A percentile compares a stretch with the other conserved stretches of the same genome.
These are phyloP conservation scores for Drosophila tanythrix DNA, from an alignment of 2,888 invertebrate genomes.

Conservation along the genomic window DNA sequence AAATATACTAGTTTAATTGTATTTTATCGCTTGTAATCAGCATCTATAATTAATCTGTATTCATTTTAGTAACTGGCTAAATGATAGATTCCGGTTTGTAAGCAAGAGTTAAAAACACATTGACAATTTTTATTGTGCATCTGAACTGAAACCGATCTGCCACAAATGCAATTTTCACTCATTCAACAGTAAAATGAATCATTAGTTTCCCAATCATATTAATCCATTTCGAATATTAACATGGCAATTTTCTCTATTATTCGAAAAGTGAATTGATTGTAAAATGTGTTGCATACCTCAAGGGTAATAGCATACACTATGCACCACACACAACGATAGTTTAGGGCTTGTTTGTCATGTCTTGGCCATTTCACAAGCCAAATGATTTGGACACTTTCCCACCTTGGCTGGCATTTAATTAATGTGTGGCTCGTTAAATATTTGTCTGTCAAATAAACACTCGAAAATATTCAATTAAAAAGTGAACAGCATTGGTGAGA, in stretches of 20 bases:
- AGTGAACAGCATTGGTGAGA: conserved; percentile 44
- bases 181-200: not conserved
- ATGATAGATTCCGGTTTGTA: no score
- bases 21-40: no score
- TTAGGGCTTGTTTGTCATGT: not conserved
- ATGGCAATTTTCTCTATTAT: not conserved
- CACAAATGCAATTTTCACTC: not conserved
- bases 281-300: conserved; percentile 28
- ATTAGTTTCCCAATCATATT: not conserved
- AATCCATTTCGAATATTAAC: not conserved
- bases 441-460: conserved; percentile 73
- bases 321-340: not conserved
- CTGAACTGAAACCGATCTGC: not conserved
- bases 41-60: no score
- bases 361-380: not conserved
- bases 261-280: not conserved
- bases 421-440: conserved; percentile 72
- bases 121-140: no score
- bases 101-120: no score
- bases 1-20: no score
- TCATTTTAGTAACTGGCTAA: no score
- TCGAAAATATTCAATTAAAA: conserved; percentile 79
- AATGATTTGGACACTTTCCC: not conserved
- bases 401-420: conserved; percentile 47
- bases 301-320: not conserved